A percentile compares a stretch with the other conserved stretches of the same genome.
phyloP scores from a whole-genome alignment of 2,888 invertebrate species.

The Chymomyza procnemis region DNA sequence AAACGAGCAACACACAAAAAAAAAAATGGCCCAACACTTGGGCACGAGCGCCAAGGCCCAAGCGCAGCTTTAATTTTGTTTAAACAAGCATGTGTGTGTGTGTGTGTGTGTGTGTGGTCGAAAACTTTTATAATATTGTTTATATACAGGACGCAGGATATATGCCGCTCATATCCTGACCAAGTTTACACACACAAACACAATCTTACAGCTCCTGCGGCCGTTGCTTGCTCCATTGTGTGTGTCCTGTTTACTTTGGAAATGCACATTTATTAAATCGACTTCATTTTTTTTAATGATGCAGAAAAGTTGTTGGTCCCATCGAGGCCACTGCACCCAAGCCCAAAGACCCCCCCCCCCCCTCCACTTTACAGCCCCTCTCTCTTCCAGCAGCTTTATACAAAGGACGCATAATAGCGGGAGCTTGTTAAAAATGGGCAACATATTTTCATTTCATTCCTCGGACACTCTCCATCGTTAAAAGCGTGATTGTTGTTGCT shows the following conservation, averaged over 20 bases:
- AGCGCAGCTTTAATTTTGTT: constrained; percentile 17
- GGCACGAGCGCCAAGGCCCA: neutral
- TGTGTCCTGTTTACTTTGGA: constrained; percentile 44
- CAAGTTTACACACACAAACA: neutral
- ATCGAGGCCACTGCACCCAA: neutral
- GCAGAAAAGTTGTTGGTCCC: constrained; percentile 36
- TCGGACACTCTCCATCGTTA: constrained; percentile 39
- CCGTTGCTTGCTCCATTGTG: constrained; percentile 1
- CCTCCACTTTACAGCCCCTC: neutral
- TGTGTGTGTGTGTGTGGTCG: constrained; percentile 1
- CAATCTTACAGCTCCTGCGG: constrained; percentile 1
- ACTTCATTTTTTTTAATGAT: constrained; percentile 68
- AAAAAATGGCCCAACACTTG: neutral
- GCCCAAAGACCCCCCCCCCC: too few relatives aligned
- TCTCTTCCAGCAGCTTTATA: constrained; percentile 7
- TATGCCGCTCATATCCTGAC: constrained; percentile 10
- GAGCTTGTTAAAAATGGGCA: constrained; percentile 27
- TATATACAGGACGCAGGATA: constrained; percentile 16
- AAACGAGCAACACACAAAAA: constrained; percentile 16
- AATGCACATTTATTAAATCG: constrained; percentile 68
- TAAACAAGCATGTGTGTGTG: constrained; percentile 5
- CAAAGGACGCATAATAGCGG: constrained; percentile 23
- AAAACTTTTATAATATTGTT: constrained; percentile 21
- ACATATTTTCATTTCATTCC: constrained; percentile 38
- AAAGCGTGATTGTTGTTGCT: neutral